These are phyloP conservation scores for Brachionus manjavacas DNA, from an alignment of 1,140 invertebrate genomes.

Conservation along the genomic window DNA sequence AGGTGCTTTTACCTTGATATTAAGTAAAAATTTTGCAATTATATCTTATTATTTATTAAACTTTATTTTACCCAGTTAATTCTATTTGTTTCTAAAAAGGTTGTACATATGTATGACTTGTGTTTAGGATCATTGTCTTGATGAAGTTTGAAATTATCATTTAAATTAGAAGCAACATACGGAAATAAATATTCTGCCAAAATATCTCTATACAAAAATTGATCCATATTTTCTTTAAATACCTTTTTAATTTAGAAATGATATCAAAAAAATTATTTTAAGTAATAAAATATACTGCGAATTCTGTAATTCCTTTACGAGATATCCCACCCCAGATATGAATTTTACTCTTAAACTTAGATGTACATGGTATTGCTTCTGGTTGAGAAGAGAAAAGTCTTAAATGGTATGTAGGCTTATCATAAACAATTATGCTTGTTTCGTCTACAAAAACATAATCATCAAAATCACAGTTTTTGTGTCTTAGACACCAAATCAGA, in stretches of 20 bases:
- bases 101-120: not conserved
- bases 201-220: not conserved
- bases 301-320: too few species aligned
- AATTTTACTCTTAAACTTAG: not conserved
- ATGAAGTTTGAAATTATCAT: not conserved
- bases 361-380: not conserved
- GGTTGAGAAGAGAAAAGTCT: not conserved
- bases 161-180: not conserved
- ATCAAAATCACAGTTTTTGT: not conserved
- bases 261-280: not conserved
- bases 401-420: not conserved
- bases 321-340: not conserved
- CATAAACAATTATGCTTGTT: too few species aligned
- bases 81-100: not conserved
- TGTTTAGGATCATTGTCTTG: not conserved
- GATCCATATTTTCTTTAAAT: not conserved
- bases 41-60: not conserved
- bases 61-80: not conserved
- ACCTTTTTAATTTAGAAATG: not conserved
- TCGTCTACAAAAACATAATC: not conserved
- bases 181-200: not conserved
- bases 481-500: not conserved
- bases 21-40: not conserved
- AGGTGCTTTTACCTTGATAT: constrained; percentile 25
- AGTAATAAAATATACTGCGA: too few species aligned